Evolutionary conservation across 1,140 invertebrate genomes (phyloP).

Genomic region (Rhynchophorus ferrugineus): DNA sequence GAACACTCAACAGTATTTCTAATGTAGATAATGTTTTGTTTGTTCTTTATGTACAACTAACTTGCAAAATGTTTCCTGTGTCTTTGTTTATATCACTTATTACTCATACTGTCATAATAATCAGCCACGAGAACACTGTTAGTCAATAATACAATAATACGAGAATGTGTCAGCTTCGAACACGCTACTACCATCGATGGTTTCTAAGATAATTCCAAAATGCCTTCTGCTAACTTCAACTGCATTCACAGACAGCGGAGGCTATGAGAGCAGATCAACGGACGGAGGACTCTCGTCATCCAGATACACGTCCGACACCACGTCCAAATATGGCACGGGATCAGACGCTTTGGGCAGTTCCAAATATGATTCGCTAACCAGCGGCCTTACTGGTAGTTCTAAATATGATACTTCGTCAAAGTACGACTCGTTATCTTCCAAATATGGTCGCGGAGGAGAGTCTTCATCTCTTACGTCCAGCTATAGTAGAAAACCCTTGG

Average conservation of each 20-base stretch:
- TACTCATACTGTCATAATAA: too few species aligned
- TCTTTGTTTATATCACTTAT: too few species aligned
- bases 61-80: too few species aligned
- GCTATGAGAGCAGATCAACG: constrained; percentile 30
- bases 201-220: not conserved
- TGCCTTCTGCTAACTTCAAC: not conserved
- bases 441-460: constrained; percentile 24
- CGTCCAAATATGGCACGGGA: constrained; percentile 22
- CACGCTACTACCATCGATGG: not conserved
- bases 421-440: constrained; percentile 28
- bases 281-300: constrained; percentile 26
- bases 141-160: too few species aligned
- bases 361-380: constrained; percentile 3
- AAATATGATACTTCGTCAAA: constrained; percentile 26
- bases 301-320: constrained; percentile 20
- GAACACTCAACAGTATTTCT: too few species aligned
- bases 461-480: constrained; percentile 15
- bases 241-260: constrained; percentile 30
- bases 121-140: too few species aligned
- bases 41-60: too few species aligned
- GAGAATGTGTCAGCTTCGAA: too few species aligned
- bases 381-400: not conserved
- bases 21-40: too few species aligned
- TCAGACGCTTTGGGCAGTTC: constrained; percentile 20
- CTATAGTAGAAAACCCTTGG: constrained; percentile 13